These are phyloP conservation scores for Pseudochirops corinnae DNA, from an alignment of 2,797 vertebrate genomes.

Conservation along the genomic window DNA sequence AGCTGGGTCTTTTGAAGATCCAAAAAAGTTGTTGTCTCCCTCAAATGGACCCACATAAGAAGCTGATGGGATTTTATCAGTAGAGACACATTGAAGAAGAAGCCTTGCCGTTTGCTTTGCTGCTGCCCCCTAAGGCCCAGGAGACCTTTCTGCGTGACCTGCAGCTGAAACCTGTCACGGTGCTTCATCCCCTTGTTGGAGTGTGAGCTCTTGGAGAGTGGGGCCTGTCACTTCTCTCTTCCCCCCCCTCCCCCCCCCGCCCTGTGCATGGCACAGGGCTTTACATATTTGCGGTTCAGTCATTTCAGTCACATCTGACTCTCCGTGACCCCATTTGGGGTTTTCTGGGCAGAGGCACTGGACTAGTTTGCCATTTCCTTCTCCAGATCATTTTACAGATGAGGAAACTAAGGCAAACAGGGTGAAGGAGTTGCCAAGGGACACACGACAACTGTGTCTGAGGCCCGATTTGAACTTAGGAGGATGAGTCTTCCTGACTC, in stretches of 20 bases:
- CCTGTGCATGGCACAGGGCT: not conserved
- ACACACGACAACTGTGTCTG: not conserved
- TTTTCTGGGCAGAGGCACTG: not conserved
- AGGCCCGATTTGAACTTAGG: not conserved
- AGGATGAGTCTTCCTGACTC: not conserved
- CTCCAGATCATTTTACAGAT: not conserved
- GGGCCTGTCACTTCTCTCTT: not conserved
- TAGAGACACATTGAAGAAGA: not conserved
- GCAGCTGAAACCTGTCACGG: not conserved
- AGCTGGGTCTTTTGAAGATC: not conserved
- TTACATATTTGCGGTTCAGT: not conserved
- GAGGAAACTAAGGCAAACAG: not conserved
- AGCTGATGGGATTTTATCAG: not conserved
- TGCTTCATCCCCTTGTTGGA: not conserved
- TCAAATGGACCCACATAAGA: not conserved
- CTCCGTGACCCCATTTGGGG: not conserved
- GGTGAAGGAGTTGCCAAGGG: not conserved
- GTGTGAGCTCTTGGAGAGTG: not conserved
- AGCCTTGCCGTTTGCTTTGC: not conserved
- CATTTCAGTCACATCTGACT: not conserved
- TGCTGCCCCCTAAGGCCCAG: not conserved
- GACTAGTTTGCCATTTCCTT: not conserved
- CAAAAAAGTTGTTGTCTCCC: not conserved
- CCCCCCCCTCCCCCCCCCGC: too few species aligned
- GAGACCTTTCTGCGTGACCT: not conserved